Evolutionary conservation across 1,140 invertebrate genomes (phyloP).

Genomic region (Propsilocerus akamusi): DNA sequence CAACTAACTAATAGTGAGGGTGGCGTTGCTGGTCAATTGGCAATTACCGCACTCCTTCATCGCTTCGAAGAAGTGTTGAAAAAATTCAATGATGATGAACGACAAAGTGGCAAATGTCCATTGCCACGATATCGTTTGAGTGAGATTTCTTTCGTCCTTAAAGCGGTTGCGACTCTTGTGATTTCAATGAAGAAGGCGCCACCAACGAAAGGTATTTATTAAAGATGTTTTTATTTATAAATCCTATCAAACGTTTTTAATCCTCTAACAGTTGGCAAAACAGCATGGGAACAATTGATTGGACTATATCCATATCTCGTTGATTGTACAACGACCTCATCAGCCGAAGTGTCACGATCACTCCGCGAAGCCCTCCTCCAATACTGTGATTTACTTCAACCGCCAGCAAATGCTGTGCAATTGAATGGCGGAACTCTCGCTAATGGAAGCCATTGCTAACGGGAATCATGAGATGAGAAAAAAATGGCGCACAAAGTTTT

Average conservation of each 20-base stretch:
- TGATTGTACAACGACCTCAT: slow-evolving; percentile 62
- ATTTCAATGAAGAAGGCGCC: slow-evolving; percentile 84
- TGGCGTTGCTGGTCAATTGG: slow-evolving; percentile 59
- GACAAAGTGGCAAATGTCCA: slow-evolving; percentile 73
- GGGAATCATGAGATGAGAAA: no score
- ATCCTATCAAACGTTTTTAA: background rate
- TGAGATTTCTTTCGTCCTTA: slow-evolving; percentile 92
- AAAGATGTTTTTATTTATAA: slow-evolving; percentile 6
- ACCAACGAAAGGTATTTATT: slow-evolving; percentile 49
- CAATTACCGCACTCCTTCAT: slow-evolving; percentile 77
- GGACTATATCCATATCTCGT: slow-evolving; percentile 78
- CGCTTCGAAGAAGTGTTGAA: slow-evolving; percentile 84
- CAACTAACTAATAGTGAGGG: slow-evolving; percentile 26
- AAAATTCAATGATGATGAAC: slow-evolving; percentile 71
- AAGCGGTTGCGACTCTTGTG: slow-evolving; percentile 82
- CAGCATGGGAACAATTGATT: slow-evolving; percentile 85
- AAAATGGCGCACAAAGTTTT: no score
- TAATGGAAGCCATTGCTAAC: slow-evolving; percentile 1
- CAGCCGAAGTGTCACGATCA: slow-evolving; percentile 59
- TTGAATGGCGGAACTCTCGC: background rate
- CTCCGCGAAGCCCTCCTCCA: slow-evolving; percentile 72
- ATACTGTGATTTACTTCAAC: slow-evolving; percentile 67
- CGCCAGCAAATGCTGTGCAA: slow-evolving; percentile 26
- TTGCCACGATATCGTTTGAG: slow-evolving; percentile 83
- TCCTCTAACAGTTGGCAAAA: slow-evolving; percentile 58